These are phyloP conservation scores for Aphelenchoides besseyi DNA, from an alignment of 1,140 invertebrate species.

Conservation along the genomic window DNA sequence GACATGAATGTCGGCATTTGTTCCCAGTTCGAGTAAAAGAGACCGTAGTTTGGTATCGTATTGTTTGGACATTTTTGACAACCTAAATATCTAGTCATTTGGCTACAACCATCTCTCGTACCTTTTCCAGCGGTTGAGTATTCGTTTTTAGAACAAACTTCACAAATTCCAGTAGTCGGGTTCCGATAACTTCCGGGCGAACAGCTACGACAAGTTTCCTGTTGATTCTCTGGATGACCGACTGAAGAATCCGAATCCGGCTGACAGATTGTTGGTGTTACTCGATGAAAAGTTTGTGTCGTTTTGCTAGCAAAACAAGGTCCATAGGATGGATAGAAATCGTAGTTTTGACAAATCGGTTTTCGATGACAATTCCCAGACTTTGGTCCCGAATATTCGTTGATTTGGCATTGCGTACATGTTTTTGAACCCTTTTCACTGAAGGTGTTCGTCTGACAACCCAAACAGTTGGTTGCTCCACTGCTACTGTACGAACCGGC, in stretches of 20 bases:
- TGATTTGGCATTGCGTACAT: slow-evolving; percentile 62
- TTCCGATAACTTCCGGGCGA: slow-evolving; percentile 35
- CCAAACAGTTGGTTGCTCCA: too few relatives aligned
- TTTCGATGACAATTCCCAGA: slow-evolving; percentile 65
- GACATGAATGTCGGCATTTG: slow-evolving; percentile 66
- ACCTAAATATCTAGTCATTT: slow-evolving; percentile 41
- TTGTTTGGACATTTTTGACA: slow-evolving; percentile 67
- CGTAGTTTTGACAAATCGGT: slow-evolving; percentile 66
- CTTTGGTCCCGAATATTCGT: slow-evolving; percentile 51
- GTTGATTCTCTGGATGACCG: slow-evolving; percentile 12
- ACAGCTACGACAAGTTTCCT: slow-evolving; percentile 1
- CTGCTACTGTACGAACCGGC: slow-evolving; percentile 65
- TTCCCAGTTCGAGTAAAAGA: slow-evolving; percentile 67
- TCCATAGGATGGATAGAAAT: slow-evolving; percentile 68
- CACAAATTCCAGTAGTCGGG: slow-evolving; percentile 59
- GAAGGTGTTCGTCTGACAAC: slow-evolving; percentile 66
- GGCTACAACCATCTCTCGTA: slow-evolving; percentile 30
- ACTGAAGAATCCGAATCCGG: not conserved
- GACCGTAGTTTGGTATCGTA: slow-evolving; percentile 67
- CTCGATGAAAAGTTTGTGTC: slow-evolving; percentile 2
- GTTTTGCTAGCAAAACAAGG: slow-evolving; percentile 64
- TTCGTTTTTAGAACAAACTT: slow-evolving; percentile 63
- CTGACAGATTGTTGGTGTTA: slow-evolving; percentile 14
- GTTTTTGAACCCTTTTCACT: slow-evolving; percentile 64
- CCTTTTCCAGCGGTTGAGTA: slow-evolving; percentile 63